These are phyloP conservation scores for Drosophila merina DNA, from an alignment of 2,888 invertebrate genomes.

Conservation along the genomic window DNA sequence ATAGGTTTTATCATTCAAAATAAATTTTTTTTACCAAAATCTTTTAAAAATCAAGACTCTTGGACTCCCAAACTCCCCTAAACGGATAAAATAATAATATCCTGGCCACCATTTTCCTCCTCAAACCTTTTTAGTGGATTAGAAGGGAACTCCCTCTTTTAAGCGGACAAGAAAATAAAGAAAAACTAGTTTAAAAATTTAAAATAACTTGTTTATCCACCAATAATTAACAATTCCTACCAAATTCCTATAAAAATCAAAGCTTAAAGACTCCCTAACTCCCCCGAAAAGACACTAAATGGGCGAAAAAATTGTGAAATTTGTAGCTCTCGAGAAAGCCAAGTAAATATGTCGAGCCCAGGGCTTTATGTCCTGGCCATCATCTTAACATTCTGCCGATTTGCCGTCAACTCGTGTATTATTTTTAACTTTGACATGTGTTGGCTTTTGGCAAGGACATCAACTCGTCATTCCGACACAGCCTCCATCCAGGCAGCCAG, in stretches of 20 bases:
- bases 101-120: too few relatives aligned
- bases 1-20: too few relatives aligned
- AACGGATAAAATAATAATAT: too few relatives aligned
- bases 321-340: neutral
- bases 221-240: neutral
- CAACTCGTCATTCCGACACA: slow-evolving; percentile 61
- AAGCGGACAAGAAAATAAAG: neutral
- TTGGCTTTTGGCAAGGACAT: slow-evolving; percentile 71
- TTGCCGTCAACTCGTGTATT: slow-evolving; percentile 44
- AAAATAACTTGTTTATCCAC: neutral
- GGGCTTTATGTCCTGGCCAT: slow-evolving; percentile 32
- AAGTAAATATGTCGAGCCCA: slow-evolving; percentile 16
- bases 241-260: neutral
- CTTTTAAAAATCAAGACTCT: too few relatives aligned
- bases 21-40: too few relatives aligned
- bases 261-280: neutral
- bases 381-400: slow-evolving; percentile 24
- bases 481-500: neutral
- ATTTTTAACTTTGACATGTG: slow-evolving; percentile 78
- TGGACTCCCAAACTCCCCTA: too few relatives aligned
- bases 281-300: neutral
- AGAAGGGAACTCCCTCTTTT: neutral
- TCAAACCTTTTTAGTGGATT: too few relatives aligned
- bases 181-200: neutral
- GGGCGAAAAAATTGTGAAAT: neutral